Evolutionary conservation across 1,140 invertebrate species (phyloP).

Genomic region (Parasteatoda tepidariorum): DNA sequence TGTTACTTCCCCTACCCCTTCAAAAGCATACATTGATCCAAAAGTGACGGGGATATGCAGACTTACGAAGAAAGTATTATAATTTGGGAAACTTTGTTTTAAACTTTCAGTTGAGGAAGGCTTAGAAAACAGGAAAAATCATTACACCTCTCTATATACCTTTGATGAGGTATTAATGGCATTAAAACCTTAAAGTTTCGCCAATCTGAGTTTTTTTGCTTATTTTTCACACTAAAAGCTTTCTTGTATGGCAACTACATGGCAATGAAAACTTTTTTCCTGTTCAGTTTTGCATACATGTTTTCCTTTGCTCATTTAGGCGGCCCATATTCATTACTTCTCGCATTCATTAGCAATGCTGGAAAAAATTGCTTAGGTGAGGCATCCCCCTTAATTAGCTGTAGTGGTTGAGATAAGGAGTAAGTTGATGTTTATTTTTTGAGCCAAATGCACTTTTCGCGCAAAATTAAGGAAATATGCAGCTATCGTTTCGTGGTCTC

Average conservation of each 20-base stretch:
- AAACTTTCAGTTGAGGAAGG: slow-evolving; percentile 37
- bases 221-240: not conserved
- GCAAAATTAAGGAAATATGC: not conserved
- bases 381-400: not conserved
- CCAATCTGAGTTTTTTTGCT: not conserved
- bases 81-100: slow-evolving; percentile 44
- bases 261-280: not conserved
- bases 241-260: not conserved
- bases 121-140: slow-evolving; percentile 25
- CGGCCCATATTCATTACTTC: slow-evolving; percentile 29
- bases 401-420: not conserved
- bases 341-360: slow-evolving; percentile 11
- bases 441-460: not conserved
- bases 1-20: slow-evolving; percentile 15
- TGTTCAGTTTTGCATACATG: not conserved
- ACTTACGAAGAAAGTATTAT: slow-evolving; percentile 44
- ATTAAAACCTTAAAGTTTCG: slow-evolving; percentile 20
- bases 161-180: slow-evolving; percentile 32
- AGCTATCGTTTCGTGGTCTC: too few species aligned
- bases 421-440: not conserved
- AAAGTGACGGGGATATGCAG: not conserved
- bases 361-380: slow-evolving; percentile 2
- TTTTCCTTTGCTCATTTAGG: not conserved
- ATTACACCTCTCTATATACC: slow-evolving; percentile 38
- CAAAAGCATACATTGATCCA: slow-evolving; percentile 47